Evolutionary conservation across 2,113 vertebrate species (phyloP).

Genomic region (Monopterus albus): DNA sequence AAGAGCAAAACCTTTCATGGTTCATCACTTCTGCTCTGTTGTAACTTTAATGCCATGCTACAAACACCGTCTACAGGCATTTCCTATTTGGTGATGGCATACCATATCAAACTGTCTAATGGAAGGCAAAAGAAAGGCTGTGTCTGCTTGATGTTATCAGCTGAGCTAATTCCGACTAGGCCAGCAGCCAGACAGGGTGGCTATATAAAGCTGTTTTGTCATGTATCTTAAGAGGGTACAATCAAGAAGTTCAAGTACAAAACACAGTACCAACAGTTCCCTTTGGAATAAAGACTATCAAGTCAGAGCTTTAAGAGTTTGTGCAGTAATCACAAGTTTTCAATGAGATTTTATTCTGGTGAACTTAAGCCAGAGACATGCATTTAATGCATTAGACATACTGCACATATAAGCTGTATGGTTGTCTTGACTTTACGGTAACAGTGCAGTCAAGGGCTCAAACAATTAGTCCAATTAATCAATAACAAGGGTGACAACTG

Average conservation of each 20-base stretch:
- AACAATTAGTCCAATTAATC: too few species aligned
- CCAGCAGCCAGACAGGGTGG: neutral
- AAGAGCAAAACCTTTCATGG: conserved; percentile 11
- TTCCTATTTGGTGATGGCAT: conserved; percentile 33
- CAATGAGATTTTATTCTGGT: neutral
- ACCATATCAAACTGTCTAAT: neutral
- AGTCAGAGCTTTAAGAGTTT: neutral
- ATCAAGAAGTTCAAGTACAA: neutral
- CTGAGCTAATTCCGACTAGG: conserved; percentile 2
- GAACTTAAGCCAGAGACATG: neutral
- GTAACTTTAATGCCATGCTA: conserved; percentile 5
- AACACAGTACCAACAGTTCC: neutral
- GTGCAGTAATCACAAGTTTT: neutral
- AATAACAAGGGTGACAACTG: too few species aligned
- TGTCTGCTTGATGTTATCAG: conserved; percentile 9
- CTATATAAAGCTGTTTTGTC: neutral
- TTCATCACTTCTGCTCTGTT: neutral
- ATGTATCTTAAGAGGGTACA: neutral
- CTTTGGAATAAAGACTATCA: neutral
- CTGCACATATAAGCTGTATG: neutral
- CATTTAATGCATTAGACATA: neutral
- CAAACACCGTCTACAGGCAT: conserved; percentile 24
- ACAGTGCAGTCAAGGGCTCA: neutral
- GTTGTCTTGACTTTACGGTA: neutral
- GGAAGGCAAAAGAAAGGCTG: conserved; percentile 3